Conservation (phyloP, 2,797 vertebrate genomes). For the Scomberomorus guttatus region DNA sequence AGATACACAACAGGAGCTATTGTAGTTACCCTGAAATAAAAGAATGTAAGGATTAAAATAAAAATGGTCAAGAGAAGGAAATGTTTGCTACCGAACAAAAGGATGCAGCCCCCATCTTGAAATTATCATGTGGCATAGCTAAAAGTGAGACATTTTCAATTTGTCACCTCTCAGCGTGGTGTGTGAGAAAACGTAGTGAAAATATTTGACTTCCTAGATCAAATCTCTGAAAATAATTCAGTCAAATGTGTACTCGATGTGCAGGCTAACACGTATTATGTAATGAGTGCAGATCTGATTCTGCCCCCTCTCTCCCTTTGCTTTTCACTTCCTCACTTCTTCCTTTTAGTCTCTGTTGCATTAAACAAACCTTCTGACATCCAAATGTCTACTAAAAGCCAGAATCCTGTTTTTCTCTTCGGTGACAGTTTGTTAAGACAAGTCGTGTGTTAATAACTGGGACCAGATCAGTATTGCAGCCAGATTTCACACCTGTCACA, state of each 20-base stretch:
- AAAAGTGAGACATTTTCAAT: neutral
- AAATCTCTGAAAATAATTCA: neutral
- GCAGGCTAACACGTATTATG: neutral
- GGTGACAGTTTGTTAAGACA: constrained; percentile 20
- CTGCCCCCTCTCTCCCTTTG: neutral
- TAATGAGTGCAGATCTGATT: neutral
- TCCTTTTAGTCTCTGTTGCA: too few species aligned
- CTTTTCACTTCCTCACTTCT: neutral
- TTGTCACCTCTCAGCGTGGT: neutral
- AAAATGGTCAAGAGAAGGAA: neutral
- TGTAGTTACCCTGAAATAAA: neutral
- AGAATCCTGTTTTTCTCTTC: neutral
- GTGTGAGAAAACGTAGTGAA: neutral
- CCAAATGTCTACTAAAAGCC: neutral
- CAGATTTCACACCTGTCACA: constrained; percentile 66
- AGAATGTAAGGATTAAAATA: neutral
- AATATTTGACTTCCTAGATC: neutral
- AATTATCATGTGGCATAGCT: neutral
- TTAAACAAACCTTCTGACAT: neutral
- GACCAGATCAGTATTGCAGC: constrained; percentile 56
- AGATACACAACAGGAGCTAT: neutral
- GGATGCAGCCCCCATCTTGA: neutral
- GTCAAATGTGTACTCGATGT: neutral
- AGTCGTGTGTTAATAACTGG: constrained; percentile 41
- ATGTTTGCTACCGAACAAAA: neutral